Evolutionary conservation across 2,113 vertebrate species (phyloP), one percentile per base, ranked within the genome.

Genomic region (Apus apus): DNA sequence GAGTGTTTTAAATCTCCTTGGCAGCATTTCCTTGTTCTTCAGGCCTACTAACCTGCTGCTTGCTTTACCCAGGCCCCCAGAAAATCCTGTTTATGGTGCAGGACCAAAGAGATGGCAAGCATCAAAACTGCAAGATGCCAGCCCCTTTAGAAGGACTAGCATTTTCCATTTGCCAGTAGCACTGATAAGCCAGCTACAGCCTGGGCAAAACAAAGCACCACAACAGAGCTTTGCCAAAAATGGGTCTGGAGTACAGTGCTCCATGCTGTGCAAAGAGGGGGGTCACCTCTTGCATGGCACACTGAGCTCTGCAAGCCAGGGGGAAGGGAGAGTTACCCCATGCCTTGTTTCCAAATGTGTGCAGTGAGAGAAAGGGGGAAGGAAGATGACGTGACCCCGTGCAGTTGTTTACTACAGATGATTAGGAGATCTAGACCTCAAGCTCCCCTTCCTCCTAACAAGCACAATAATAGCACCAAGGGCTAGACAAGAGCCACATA

Each of bases 1-100:
- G 30, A 78, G 48, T 48, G 57, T 54, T 96, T 78, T 87, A 56
- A 66, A 94, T 54, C 61, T 86, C 11, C 72, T 53, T 87, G 83
- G 79, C 78, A 94, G 78, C 56, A 89, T 94, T 94, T 79, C 17
- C 4, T 78, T 92, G 81, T 85, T 93, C 56, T 53, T 86, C 68
- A 58, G 76, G 76, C n/a, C 53, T 58, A 8, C 58, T 45, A 71
- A 51, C 43, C 14, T 78, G 38, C 56, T 12, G 36, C 83, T 61
- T 27, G 30, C 83, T 74, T 75, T 88, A 38, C 73, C 45, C 85
- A 71, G 38, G 68, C 84, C 29, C 51, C 51, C 0, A 15, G 73
- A 90, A 96, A 77, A 84, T 87, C 45, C 73, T 75, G 77, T 43
- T 68, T 1, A 4, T 34, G 66, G 51, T 34, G 88, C 25, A 25